Evolutionary conservation across 2,888 invertebrate genomes (phyloP), one percentile per base, ranked within the genome.

Genomic region (Dermolepida albohirtum): DNA sequence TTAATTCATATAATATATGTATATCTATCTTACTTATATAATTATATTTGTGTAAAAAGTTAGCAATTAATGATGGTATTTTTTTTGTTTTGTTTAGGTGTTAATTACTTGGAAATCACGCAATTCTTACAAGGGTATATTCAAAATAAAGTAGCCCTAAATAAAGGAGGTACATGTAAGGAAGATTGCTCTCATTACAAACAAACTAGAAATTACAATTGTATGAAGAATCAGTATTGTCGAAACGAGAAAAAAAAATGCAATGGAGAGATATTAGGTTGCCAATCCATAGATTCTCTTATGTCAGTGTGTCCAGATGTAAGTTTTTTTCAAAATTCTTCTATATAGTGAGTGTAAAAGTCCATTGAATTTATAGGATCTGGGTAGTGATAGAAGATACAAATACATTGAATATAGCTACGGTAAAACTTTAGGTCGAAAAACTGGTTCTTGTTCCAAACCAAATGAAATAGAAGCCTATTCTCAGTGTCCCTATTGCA

Each of bases 361-460:
- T 22, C 16, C 49, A n/a, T 14, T 34, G 6, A 16, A 11, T 6
- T 5, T 54, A 34, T 54, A 54, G 40, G 8, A 54, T 34, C 1
- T 14, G 14, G 0, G 1, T 11, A 11, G n/a, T 17, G 40, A 10
- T 7, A 84, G 94, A 2, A 87, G 95, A 12, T 95, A 95, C 82
- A 92, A 95, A 68, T 95, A 90, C 83, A 89, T 95, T 67, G 89
- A 93, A 79, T 95, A 93, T 77, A 93, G 94, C 79, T 92, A 91
- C 79, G 93, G 94, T 6, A 82, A 87, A 66, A 82, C 86, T 0
- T 84, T 91, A 7, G 95, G 94, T 0, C 82, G 86, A 17, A 86
- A 84, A 59, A 47, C 22, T n/a, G 17, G 4, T n/a, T 16, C n/a
- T 7, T 16, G 5, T 72, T 80, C 81, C 34, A 89, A 87, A 50